Base-by-base conservation (phyloP, 2,113 vertebrate genomes). In the Oenanthe oenanthe region DNA sequence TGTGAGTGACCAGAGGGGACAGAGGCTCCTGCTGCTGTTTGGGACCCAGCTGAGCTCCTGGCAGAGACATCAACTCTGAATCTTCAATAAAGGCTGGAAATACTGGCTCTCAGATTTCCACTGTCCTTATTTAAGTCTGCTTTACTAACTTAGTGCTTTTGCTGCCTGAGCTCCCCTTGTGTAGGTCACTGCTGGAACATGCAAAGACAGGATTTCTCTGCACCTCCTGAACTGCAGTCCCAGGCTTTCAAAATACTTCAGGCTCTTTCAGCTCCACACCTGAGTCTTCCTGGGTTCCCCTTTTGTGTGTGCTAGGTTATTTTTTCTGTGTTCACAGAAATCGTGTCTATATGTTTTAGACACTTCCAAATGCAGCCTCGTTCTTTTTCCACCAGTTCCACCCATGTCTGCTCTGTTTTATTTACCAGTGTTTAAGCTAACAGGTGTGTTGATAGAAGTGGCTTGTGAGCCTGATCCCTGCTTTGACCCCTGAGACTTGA, bases 1-100 rank as follows among this genome's bases (percentile, higher is more conserved):
- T 0, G 0, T 11, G 34, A 29, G 57, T 47, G 74, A 53, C 20
- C 0, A 0, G 34, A 57, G 62, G 54, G 54, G 40, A 18, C 1
- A 1, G 25, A 26, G 34, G 56, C 29, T 79, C 28, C 48, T 51
- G 62, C 88, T 90, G 71, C 78, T 54, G 34, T 7, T 32, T 24
- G 36, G 65, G 43, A 38, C 73, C 58, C 43, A 63, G 63, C 62
- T 62, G 70, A 83, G 67, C 43, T 85, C 63, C 65, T 62, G 29
- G 32, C n/a, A 42, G 68, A 61, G 53, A 75, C 3, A 38, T 54
- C 34, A 22, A 19, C 72, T 53, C 1, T 51, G 45, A 75, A 24
- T 21, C 34, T 89, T 66, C 62, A 88, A 6, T 76, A 62, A 57
- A 42, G 24, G 10, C 11, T 92, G 36, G 50, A 82, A 88, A 58